These are phyloP conservation scores for Diuraphis noxia DNA, from an alignment of 1,140 invertebrate species.

Conservation along the genomic window DNA sequence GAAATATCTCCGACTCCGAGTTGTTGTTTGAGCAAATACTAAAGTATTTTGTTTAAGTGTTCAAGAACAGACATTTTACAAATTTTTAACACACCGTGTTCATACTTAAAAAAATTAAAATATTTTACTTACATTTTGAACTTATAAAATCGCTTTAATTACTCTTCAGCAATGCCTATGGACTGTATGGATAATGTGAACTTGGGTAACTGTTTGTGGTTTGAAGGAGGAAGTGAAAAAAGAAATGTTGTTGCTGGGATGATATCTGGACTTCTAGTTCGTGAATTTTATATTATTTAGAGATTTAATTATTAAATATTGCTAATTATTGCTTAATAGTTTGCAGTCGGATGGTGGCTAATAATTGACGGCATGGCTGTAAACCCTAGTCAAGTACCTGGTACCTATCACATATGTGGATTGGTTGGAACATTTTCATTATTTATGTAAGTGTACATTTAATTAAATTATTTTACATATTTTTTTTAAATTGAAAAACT, in stretches of 20 bases:
- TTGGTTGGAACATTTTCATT: constrained; percentile 91
- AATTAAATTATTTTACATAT: not conserved
- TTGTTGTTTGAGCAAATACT: too few relatives aligned
- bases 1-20: too few relatives aligned
- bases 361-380: constrained; percentile 90
- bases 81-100: not conserved
- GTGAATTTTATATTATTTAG: constrained; percentile 56
- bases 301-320: not conserved
- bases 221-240: constrained; percentile 69
- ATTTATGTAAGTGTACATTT: constrained; percentile 74
- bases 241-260: constrained; percentile 83
- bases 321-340: constrained; percentile 67
- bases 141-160: not conserved
- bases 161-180: constrained; percentile 19
- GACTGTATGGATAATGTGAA: constrained; percentile 60
- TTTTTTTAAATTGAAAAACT: too few relatives aligned
- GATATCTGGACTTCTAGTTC: constrained; percentile 80
- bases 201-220: constrained; percentile 66
- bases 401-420: constrained; percentile 90
- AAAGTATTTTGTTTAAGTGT: too few relatives aligned
- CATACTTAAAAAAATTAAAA: not conserved
- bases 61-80: not conserved
- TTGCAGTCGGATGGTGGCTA: constrained; percentile 97
- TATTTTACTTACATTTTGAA: not conserved
- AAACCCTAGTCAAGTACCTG: constrained; percentile 73